Conservation (phyloP, 1,140 invertebrate genomes). For the Diachasma alloeum region DNA sequence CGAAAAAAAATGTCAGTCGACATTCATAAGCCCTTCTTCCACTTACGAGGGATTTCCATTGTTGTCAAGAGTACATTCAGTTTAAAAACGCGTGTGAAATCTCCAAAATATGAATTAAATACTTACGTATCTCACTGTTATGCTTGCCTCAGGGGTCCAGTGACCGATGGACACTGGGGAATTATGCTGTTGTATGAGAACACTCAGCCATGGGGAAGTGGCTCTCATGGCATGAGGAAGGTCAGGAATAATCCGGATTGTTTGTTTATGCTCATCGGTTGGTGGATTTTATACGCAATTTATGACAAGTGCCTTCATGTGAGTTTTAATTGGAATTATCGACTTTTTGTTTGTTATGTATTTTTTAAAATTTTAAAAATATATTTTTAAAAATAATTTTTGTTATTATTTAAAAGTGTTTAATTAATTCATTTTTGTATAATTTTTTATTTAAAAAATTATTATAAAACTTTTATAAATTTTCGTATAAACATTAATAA, state of each 20-base stretch:
- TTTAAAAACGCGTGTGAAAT: no score
- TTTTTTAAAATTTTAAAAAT: no score
- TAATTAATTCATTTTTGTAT: background rate
- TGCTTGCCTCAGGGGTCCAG: no score
- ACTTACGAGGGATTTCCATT: no score
- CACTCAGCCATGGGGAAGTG: background rate
- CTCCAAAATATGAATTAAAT: no score
- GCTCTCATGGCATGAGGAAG: background rate
- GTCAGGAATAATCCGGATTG: background rate
- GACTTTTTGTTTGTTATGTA: no score
- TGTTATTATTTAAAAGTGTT: background rate
- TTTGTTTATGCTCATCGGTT: constrained; percentile 30
- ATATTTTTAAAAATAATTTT: constrained; percentile 4
- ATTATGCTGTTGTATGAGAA: background rate
- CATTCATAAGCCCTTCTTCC: no score
- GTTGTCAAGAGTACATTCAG: no score
- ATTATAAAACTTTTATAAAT: no score
- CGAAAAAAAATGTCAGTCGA: no score
- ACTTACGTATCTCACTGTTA: no score
- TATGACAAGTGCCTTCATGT: constrained; percentile 50
- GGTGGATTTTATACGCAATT: constrained; percentile 37
- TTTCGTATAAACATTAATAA: no score
- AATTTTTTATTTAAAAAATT: background rate
- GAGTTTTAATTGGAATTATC: constrained; percentile 30
- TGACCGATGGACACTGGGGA: background rate